Evolutionary conservation across 2,797 vertebrate genomes (phyloP), one percentile per base, ranked within the genome.

Genomic region (Aldrovandia affinis): DNA sequence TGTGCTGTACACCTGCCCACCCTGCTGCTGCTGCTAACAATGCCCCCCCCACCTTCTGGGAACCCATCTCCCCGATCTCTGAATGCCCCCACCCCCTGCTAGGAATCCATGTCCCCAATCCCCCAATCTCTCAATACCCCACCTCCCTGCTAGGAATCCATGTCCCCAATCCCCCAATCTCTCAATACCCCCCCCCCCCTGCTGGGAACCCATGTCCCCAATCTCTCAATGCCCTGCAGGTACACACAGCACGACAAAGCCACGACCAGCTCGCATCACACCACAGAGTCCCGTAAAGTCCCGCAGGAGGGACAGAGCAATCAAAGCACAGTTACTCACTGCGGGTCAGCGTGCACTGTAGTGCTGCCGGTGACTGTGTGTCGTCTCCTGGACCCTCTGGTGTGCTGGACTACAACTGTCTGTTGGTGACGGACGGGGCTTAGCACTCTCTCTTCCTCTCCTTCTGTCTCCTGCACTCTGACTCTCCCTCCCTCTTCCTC

Each of bases 171-270:
- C 47, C 12, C 10, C 10, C 3, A 10, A 3, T 50, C 10, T n/a
- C n/a, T n/a, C n/a, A n/a, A n/a, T n/a, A n/a, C 50, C 3, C 47
- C 47, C 47, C 47, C 3, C 47, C 20, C 3, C 0, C 3, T 14
- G 57, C 57, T 15, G 20, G 20, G 18, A 20, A 22, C 5, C 18
- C 12, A 5, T 81, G 85, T 52, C 57, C 90, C 86, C n/a, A 90
- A 87, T 50, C 42, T 54, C 55, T 54, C n/a, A 68, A 87, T 89
- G 86, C 88, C 3, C 77, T 18, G 84, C 90, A 91, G 89, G 91
- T 18, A 92, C 91, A 93, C 89, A 92, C 92, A 90, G 90, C 91
- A 91, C 92, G 93, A 93, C 88, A 81, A 86, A 84, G 30, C 83
- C 89, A 89, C 87, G 6, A 89, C 89, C 90, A 91, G 86, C 87